These are phyloP conservation scores for Varecia variegata DNA, from an alignment of 2,797 vertebrate genomes.

Conservation along the genomic window DNA sequence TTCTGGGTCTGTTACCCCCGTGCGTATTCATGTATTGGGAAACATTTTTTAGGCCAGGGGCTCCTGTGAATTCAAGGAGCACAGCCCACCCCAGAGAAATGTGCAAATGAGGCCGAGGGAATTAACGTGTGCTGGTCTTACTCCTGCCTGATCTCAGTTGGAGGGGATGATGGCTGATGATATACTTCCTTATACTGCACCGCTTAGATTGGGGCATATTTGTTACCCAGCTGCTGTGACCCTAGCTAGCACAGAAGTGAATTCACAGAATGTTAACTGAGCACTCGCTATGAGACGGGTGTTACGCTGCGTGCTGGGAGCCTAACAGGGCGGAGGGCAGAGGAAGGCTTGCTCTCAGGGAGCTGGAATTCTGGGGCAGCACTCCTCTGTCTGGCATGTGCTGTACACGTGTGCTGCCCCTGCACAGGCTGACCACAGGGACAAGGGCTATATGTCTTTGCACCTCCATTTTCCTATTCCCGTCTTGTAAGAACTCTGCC, in stretches of 20 bases:
- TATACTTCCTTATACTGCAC: not conserved
- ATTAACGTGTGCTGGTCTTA: not conserved
- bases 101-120: not conserved
- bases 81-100: not conserved
- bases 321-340: fast-evolving
- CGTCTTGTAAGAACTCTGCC: not conserved
- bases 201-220: not conserved
- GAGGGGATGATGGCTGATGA: not conserved
- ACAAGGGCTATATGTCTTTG: not conserved
- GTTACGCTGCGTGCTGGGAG: not conserved
- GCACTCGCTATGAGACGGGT: not conserved
- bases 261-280: not conserved
- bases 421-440: fast-evolving
- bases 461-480: not conserved
- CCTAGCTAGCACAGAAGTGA: not conserved
- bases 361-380: not conserved
- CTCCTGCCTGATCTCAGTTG: not conserved
- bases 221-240: not conserved
- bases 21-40: not conserved
- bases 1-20: not conserved
- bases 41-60: not conserved
- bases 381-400: fast-evolving
- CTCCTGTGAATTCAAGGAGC: not conserved
- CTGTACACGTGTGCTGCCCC: fast-evolving
- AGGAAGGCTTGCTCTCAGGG: not conserved